phyloP scores from a whole-genome alignment of 2,113 vertebrate species.

The Microcebus murinus region DNA sequence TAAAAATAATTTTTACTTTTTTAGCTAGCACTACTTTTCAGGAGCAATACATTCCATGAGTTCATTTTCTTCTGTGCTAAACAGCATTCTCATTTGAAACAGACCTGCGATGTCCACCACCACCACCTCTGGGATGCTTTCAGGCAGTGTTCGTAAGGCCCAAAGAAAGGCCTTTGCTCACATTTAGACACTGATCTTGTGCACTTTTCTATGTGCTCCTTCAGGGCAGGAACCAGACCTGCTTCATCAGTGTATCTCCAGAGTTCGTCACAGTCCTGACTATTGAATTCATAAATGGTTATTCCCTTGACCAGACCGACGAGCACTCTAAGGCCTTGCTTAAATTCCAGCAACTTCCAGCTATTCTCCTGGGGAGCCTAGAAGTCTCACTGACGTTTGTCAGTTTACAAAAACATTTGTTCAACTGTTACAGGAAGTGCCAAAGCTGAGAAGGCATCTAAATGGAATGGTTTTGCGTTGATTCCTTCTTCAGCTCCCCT shows the following conservation, averaged over 20 bases:
- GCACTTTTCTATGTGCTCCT: neutral
- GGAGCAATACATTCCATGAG: neutral
- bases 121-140: neutral
- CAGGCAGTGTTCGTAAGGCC: neutral
- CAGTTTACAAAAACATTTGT: neutral
- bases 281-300: neutral
- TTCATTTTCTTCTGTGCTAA: neutral
- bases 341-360: neutral
- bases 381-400: neutral
- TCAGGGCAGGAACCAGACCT: neutral
- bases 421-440: neutral
- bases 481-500: constrained; percentile 2
- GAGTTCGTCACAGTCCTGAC: neutral
- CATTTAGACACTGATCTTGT: neutral
- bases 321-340: neutral
- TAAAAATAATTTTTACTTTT: neutral
- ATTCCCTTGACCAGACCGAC: neutral
- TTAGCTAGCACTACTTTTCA: neutral
- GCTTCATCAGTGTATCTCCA: neutral
- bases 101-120: neutral
- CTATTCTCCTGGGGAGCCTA: neutral
- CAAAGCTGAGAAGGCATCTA: neutral
- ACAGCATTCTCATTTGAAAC: neutral
- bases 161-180: neutral
- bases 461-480: neutral